phyloP scores from a whole-genome alignment of 2,113 vertebrate species.

The Columba livia region DNA sequence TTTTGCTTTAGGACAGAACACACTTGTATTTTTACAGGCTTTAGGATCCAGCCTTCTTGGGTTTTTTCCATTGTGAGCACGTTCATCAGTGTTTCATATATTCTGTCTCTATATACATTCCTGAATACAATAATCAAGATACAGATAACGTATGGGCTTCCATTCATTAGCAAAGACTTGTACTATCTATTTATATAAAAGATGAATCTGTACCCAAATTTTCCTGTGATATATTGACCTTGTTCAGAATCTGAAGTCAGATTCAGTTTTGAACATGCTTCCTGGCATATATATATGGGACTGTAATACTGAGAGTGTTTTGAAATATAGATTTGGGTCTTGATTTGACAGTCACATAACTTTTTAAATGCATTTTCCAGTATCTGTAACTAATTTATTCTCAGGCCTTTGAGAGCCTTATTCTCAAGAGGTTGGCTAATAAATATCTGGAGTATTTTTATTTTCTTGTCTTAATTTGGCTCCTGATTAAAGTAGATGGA shows the following conservation, averaged over 20 bases:
- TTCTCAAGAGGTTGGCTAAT: neutral
- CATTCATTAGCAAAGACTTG: neutral
- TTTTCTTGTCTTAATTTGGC: conserved; percentile 16
- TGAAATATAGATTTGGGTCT: conserved; percentile 5
- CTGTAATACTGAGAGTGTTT: neutral
- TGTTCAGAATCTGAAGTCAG: neutral
- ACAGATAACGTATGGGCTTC: neutral
- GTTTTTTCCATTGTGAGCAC: neutral
- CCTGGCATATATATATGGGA: neutral
- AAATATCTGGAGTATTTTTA: neutral
- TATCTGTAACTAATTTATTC: neutral
- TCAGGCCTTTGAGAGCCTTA: neutral
- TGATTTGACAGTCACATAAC: neutral
- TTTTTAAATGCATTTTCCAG: neutral
- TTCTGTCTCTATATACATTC: neutral
- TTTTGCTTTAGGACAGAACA: neutral
- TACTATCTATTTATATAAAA: neutral
- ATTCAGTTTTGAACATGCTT: neutral
- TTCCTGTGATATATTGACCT: neutral
- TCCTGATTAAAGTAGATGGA: conserved; percentile 8
- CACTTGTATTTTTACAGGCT: neutral
- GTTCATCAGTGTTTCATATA: neutral
- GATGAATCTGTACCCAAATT: neutral
- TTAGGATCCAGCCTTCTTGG: neutral
- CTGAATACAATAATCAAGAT: neutral